Conservation (phyloP, 2,113 vertebrate genomes). For the Halichoeres trimaculatus region DNA sequence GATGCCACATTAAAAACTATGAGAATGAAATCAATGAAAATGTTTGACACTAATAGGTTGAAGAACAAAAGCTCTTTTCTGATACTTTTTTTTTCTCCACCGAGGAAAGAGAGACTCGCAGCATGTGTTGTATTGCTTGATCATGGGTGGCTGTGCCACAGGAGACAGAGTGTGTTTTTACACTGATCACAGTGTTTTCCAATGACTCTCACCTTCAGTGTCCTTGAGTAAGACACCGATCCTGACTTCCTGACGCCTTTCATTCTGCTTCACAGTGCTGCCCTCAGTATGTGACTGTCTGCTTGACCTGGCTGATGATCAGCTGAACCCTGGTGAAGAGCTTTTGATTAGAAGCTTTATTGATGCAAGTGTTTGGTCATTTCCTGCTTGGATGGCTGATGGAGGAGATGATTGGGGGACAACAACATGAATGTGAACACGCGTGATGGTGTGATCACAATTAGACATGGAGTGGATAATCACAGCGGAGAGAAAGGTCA, state of each 20-base stretch:
- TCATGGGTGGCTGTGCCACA: too few species aligned
- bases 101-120: too few species aligned
- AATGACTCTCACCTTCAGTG: too few species aligned
- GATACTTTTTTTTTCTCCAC: too few species aligned
- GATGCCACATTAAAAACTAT: too few species aligned
- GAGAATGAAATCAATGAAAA: too few species aligned
- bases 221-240: neutral
- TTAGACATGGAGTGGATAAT: neutral
- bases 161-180: too few species aligned
- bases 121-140: too few species aligned
- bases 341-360: neutral
- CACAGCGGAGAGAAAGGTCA: conserved; percentile 50
- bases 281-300: neutral
- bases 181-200: too few species aligned
- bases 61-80: too few species aligned
- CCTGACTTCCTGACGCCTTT: neutral
- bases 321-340: neutral
- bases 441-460: neutral
- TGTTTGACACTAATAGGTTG: too few species aligned
- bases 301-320: neutral
- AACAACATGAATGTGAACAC: neutral
- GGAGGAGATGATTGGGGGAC: neutral
- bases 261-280: neutral
- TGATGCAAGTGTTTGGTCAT: neutral
- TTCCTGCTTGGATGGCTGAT: neutral